phyloP scores from a whole-genome alignment of 1,140 invertebrate species.

The Ladona fulva region DNA sequence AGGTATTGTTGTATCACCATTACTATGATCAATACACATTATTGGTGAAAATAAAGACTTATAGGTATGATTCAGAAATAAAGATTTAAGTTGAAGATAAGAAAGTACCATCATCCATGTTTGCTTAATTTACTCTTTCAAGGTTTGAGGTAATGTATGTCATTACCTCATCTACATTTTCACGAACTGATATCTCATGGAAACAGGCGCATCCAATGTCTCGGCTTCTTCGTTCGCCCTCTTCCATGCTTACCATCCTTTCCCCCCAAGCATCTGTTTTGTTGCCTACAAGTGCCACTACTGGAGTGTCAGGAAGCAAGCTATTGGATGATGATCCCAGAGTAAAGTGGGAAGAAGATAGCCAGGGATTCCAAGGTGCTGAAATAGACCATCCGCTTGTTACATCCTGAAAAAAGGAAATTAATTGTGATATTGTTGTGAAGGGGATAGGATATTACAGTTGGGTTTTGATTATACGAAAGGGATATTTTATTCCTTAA shows the following conservation, averaged over 20 bases:
- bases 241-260: slow-evolving; percentile 61
- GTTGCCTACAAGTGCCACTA: slow-evolving; percentile 71
- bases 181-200: slow-evolving; percentile 73
- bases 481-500: too few relatives aligned
- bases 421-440: too few relatives aligned
- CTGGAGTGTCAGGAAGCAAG: slow-evolving; percentile 42
- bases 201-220: slow-evolving; percentile 73
- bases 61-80: too few relatives aligned
- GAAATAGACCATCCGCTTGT: not conserved
- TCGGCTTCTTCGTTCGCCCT: slow-evolving; percentile 59
- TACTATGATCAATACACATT: too few relatives aligned
- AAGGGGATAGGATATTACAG: too few relatives aligned
- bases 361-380: not conserved
- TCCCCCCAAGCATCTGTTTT: slow-evolving; percentile 65
- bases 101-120: too few relatives aligned
- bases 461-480: too few relatives aligned
- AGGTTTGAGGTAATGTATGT: too few relatives aligned
- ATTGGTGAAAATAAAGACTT: too few relatives aligned
- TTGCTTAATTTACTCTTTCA: too few relatives aligned
- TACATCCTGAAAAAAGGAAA: not conserved
- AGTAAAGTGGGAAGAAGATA: not conserved
- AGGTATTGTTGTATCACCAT: too few relatives aligned
- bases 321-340: not conserved
- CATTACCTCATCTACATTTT: slow-evolving; percentile 63
- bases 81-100: too few relatives aligned